Conservation (phyloP, 2,113 vertebrate genomes). For the Tachuris rubrigastra region DNA sequence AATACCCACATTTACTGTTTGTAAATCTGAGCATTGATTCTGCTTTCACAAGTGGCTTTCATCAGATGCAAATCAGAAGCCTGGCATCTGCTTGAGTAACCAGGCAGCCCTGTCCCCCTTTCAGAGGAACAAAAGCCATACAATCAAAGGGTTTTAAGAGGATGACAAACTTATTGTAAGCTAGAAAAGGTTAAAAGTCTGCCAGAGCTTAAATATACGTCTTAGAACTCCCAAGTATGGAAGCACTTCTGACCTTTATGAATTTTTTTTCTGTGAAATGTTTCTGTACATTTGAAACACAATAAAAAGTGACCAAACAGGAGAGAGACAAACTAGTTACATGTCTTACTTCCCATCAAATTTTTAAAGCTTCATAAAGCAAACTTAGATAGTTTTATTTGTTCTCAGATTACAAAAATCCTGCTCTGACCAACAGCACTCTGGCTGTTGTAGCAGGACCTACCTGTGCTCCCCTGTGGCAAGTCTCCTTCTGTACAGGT, state of each 20-base stretch:
- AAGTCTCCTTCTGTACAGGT: background rate
- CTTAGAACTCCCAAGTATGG: conserved; percentile 27
- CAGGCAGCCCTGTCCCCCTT: conserved; percentile 64
- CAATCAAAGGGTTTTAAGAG: conserved; percentile 62
- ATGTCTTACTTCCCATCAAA: background rate
- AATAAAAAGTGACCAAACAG: background rate
- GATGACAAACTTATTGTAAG: conserved; percentile 64
- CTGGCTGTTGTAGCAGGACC: accelerated
- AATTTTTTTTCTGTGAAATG: background rate
- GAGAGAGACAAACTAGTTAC: background rate
- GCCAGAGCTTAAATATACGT: conserved; percentile 47
- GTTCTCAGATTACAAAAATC: background rate
- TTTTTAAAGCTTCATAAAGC: background rate
- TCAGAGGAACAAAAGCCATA: conserved; percentile 64
- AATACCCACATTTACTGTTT: conserved; percentile 64
- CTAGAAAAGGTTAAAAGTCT: conserved; percentile 70
- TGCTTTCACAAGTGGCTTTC: conserved; percentile 69
- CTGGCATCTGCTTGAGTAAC: conserved; percentile 70
- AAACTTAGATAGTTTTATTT: background rate
- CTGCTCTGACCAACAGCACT: background rate
- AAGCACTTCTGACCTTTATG: conserved; percentile 18
- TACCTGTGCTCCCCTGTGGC: background rate
- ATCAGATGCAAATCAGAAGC: conserved; percentile 71
- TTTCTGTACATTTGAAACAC: background rate
- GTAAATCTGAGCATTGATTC: conserved; percentile 68